Conservation (phyloP, 2,113 vertebrate species). For the Coreoperca whiteheadi region DNA sequence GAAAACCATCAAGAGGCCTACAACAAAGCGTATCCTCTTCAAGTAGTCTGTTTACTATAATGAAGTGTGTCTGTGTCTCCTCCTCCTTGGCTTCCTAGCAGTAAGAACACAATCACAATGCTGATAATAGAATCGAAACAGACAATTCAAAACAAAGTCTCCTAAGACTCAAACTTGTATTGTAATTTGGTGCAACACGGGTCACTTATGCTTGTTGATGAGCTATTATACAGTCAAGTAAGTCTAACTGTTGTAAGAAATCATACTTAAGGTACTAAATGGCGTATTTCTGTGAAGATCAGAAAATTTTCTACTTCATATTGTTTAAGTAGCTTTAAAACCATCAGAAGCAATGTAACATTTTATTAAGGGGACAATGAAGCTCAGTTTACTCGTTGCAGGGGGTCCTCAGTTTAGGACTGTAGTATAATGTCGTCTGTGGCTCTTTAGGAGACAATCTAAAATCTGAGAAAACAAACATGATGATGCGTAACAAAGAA, state of each 20-base stretch:
- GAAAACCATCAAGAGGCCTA: neutral
- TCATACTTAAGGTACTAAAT: too few species aligned
- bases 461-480: neutral
- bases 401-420: neutral
- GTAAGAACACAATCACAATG: constrained; percentile 2
- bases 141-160: neutral
- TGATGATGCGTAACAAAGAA: neutral
- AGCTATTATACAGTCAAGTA: neutral
- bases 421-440: neutral
- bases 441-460: neutral
- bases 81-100: neutral
- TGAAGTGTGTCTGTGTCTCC: constrained; percentile 2
- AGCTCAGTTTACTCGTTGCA: neutral
- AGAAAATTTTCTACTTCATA: too few species aligned
- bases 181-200: constrained; percentile 3
- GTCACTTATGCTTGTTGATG: neutral
- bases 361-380: neutral
- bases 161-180: constrained; percentile 21
- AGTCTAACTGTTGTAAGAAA: neutral
- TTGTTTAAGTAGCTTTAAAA: too few species aligned
- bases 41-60: neutral
- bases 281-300: too few species aligned
- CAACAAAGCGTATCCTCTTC: neutral
- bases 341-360: too few species aligned
- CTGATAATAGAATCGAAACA: constrained; percentile 13